phyloP scores from a whole-genome alignment of 2,113 vertebrate genomes.

The Cyprinodon brontotheroides region DNA sequence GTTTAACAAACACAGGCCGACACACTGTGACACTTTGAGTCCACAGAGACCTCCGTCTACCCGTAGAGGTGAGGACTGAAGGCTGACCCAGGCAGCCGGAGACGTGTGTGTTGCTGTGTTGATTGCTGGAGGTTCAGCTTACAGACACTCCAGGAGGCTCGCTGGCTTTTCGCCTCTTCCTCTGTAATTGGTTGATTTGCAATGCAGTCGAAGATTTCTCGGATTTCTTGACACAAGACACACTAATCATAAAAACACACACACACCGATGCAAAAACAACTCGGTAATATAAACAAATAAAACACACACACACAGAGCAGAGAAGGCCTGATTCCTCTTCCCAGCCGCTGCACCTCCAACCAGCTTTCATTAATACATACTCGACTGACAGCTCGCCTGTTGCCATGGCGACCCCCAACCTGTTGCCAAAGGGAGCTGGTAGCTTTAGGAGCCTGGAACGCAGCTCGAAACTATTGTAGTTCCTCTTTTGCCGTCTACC shows the following conservation, averaged over 20 bases:
- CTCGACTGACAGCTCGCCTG: conserved; percentile 53
- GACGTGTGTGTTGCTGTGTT: not conserved
- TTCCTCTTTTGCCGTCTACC: conserved; percentile 1
- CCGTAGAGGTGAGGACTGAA: conserved; percentile 19
- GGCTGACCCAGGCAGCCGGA: conserved; percentile 17
- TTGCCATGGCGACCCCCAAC: conserved; percentile 70
- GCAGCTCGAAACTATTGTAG: conserved; percentile 23
- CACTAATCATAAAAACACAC: conserved; percentile 2
- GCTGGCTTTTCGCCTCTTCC: conserved; percentile 32
- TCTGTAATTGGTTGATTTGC: conserved; percentile 65
- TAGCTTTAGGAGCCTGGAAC: conserved; percentile 33
- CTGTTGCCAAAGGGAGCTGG: conserved; percentile 56
- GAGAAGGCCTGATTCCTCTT: conserved; percentile 9
- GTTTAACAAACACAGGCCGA: conserved; percentile 2
- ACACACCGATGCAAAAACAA: conserved; percentile 11
- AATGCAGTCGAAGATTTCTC: conserved; percentile 25
- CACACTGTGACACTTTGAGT: conserved; percentile 1
- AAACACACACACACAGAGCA: conserved; percentile 5
- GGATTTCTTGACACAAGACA: conserved; percentile 36
- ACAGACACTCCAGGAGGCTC: conserved; percentile 23
- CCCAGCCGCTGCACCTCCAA: conserved; percentile 28
- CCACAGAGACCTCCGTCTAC: conserved; percentile 1
- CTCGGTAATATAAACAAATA: not conserved
- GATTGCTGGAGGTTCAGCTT: conserved; percentile 16
- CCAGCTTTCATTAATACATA: conserved; percentile 56